phyloP scores from a whole-genome alignment of 2,888 invertebrate species.

The Helobdella robusta region DNA sequence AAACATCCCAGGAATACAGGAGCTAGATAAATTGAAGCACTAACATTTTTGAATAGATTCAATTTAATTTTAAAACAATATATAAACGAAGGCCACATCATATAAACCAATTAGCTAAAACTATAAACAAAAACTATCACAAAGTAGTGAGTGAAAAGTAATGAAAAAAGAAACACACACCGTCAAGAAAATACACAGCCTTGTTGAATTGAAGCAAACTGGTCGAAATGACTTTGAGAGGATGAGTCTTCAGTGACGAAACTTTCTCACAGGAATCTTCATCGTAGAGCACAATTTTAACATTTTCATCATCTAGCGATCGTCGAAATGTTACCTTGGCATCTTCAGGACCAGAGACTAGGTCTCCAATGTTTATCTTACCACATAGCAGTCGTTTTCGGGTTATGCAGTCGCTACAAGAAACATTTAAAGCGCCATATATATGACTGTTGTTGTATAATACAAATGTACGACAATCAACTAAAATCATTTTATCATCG shows the following conservation, averaged over 20 bases:
- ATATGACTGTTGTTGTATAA: slow-evolving; percentile 64
- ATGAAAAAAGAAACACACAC: slow-evolving; percentile 57
- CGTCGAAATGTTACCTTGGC: slow-evolving; percentile 58
- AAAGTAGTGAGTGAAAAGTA: no score
- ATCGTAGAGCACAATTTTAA: slow-evolving; percentile 62
- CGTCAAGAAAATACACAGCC: slow-evolving; percentile 60
- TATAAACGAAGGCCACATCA: no score
- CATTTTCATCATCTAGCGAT: slow-evolving; percentile 37
- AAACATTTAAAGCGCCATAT: slow-evolving; percentile 58
- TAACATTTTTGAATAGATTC: no score
- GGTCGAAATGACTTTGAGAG: slow-evolving; percentile 59
- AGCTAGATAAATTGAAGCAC: no score
- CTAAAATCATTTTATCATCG: slow-evolving; percentile 8
- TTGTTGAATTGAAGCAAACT: slow-evolving; percentile 61
- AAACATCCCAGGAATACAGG: no score
- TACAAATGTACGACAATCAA: slow-evolving; percentile 62
- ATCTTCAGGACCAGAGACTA: slow-evolving; percentile 58
- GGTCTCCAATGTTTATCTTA: slow-evolving; percentile 59
- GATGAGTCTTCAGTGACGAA: slow-evolving; percentile 49
- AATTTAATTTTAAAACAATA: no score
- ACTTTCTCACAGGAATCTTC: slow-evolving; percentile 59
- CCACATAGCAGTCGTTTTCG: slow-evolving; percentile 60
- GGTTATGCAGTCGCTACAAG: slow-evolving; percentile 64
- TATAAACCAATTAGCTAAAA: no score
- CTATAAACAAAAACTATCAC: no score